Evolutionary conservation across 2,888 invertebrate species (phyloP), one percentile per base, ranked within the genome.

Genomic region (Leucoma salicis): DNA sequence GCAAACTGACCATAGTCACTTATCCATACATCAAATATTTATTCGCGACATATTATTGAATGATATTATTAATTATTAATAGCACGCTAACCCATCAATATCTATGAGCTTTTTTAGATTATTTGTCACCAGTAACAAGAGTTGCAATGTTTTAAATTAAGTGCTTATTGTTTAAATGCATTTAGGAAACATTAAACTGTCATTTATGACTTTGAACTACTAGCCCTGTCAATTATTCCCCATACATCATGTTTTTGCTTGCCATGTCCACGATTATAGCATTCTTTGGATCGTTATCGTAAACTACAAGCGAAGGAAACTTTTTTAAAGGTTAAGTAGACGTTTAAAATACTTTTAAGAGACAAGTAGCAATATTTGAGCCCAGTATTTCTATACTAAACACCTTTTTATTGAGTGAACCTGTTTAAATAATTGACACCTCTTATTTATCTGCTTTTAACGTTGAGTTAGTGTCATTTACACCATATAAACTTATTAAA

Each of bases 61-160:
- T 58, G 67, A 66, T 66, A 67, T 73, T 72, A 64, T n/a, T n/a
- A n/a, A n/a, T 69, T 67, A 77, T 75, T 80, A 80, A 83, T 83
- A 74, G 72, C 77, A 70, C 77, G 57, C 76, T 75, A 60, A 66
- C 63, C 66, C 66, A 70, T 69, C 74, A 82, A 83, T 83, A 83
- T 79, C 71, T 49, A 13, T 58, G 63, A 59, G 69, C 38, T 78
- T 7, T 78, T 79, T 82, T 78, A 66, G 70, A 63, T 74, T 74
- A 81, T 85, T 84, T 81, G 81, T 86, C 83, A 83, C 76, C 63
- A 70, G 74, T 79, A 81, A 72, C 51, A 42, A 56, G 60, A 51
- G 48, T 49, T 40, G 54, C 49, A 59, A 65, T 63, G 53, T 50
- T 58, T 66, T 54, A 49, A 66, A 67, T 66, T 57, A 60, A 67